A percentile compares a stretch with the other conserved stretches of the same genome.
Evolutionary conservation across 2,797 vertebrate species (phyloP).

Genomic region (Sylvia borin): DNA sequence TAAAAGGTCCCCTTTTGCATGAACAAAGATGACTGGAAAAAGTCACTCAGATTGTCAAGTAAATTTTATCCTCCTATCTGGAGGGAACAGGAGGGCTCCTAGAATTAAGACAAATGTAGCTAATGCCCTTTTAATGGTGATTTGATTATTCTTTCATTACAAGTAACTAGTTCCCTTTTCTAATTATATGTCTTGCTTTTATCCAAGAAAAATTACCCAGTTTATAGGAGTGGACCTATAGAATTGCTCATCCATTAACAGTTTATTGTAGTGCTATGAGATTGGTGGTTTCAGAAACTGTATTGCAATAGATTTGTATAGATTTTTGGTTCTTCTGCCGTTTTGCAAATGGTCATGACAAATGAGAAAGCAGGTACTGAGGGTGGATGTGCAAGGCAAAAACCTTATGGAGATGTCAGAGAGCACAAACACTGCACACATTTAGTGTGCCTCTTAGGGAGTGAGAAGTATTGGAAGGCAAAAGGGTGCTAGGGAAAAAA

Average conservation of each 20-base stretch:
- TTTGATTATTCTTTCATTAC: constrained; percentile 57
- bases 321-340: not conserved
- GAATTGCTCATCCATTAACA: not conserved
- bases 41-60: not conserved
- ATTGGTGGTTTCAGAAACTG: not conserved
- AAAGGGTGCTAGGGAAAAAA: not conserved
- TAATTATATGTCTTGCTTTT: constrained; percentile 50
- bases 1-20: not conserved
- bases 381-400: not conserved
- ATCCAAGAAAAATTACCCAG: constrained; percentile 20
- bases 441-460: not conserved
- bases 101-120: constrained; percentile 47
- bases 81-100: not conserved
- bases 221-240: constrained; percentile 1
- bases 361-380: not conserved
- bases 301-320: not conserved
- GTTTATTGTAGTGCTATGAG: constrained; percentile 5
- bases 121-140: constrained; percentile 40
- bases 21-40: not conserved
- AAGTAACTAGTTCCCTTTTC: constrained; percentile 50
- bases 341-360: not conserved
- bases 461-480: not conserved
- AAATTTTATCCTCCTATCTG: not conserved
- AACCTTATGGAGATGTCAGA: not conserved
- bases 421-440: not conserved